Conservation (phyloP, 2,113 vertebrate genomes). For the Felis catus region F.catus_Fca126_mat1.0 CM031412.1:203514501-203515000, state of each 20-base stretch:
- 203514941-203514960: not conserved
- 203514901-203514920: not conserved
- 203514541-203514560: not conserved
- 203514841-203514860: not conserved
- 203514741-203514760: not conserved
- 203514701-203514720: not conserved
- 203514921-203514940: not conserved
- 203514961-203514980: slow-evolving; percentile 9
- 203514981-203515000: not conserved
- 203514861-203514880: not conserved
- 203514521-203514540: not conserved
- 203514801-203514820: not conserved
- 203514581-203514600: not conserved
- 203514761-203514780: not conserved
- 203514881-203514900: not conserved
- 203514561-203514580: not conserved
- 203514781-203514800: not conserved
- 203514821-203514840: not conserved
- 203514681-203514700: not conserved
- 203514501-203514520: not conserved
- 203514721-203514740: not conserved
- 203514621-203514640: not conserved
- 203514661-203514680: not conserved
- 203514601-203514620: not conserved
- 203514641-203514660: not conserved